phyloP scores from a whole-genome alignment of 1,140 invertebrate species.

The Medauroidea extradentata region DNA sequence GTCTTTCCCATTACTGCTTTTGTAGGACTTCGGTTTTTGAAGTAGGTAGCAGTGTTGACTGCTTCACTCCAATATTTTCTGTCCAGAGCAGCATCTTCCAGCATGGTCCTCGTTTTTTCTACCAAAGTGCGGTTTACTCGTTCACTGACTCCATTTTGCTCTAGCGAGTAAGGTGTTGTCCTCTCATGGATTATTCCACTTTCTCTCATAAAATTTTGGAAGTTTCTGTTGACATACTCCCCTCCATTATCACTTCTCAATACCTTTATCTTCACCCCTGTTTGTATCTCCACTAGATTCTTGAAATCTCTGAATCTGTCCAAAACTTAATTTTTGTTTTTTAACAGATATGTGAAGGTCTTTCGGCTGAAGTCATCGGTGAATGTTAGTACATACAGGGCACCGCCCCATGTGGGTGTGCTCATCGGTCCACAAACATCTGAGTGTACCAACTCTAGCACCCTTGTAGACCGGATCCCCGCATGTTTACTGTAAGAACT shows the following conservation, averaged over 20 bases:
- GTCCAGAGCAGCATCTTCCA: conserved; percentile 25
- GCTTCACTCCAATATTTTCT: conserved; percentile 39
- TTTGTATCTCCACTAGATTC: conserved; percentile 25
- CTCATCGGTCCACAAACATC: conserved; percentile 45
- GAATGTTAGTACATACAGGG: conserved; percentile 41
- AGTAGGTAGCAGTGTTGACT: conserved; percentile 36
- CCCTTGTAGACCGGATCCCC: conserved; percentile 34
- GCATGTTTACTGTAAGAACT: conserved; percentile 18
- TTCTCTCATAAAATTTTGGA: conserved; percentile 15
- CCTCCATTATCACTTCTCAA: conserved; percentile 39
- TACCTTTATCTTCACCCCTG: conserved; percentile 28
- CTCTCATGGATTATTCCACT: conserved; percentile 46
- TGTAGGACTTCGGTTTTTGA: conserved; percentile 44
- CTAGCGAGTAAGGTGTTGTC: conserved; percentile 44
- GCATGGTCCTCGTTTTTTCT: conserved; percentile 41
- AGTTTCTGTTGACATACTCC: conserved; percentile 11
- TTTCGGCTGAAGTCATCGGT: conserved; percentile 37
- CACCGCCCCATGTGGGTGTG: conserved; percentile 18
- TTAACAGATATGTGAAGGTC: conserved; percentile 39
- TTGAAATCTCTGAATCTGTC: conserved; percentile 33
- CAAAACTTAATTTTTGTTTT: conserved; percentile 38
- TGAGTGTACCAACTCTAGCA: conserved; percentile 40
- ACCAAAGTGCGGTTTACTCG: conserved; percentile 44
- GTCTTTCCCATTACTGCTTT: conserved; percentile 39
- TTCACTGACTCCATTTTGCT: conserved; percentile 49